Evolutionary conservation across 2,797 vertebrate genomes (phyloP).

Genomic region (Alectoris magna): DNA sequence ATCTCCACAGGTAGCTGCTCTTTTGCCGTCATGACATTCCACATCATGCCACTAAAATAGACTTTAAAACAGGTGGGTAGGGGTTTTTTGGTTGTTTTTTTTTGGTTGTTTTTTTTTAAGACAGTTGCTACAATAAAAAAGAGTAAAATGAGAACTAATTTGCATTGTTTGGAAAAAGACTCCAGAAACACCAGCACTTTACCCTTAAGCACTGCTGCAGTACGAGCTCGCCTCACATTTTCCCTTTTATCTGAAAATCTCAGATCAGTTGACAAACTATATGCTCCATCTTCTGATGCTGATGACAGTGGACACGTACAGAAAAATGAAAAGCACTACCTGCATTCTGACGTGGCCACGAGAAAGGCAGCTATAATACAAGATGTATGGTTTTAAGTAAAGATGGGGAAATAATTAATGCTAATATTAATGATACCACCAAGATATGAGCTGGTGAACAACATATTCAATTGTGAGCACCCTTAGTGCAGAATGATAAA

Average conservation of each 20-base stretch:
- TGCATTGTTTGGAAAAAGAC: not conserved
- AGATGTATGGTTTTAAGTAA: not conserved
- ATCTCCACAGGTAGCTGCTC: constrained; percentile 43
- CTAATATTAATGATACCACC: not conserved
- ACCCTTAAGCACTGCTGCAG: not conserved
- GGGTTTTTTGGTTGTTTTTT: no score
- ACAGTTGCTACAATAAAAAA: not conserved
- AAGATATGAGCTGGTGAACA: not conserved
- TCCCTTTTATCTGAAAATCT: not conserved
- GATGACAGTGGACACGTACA: not conserved
- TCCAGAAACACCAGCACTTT: not conserved
- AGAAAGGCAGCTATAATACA: not conserved
- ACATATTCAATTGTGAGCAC: not conserved
- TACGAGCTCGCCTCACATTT: not conserved
- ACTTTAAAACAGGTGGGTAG: not conserved
- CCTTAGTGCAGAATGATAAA: not conserved
- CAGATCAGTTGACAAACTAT: not conserved
- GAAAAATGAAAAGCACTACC: not conserved
- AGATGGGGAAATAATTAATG: not conserved
- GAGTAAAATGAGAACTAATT: not conserved
- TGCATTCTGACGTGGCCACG: not conserved
- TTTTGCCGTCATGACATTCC: constrained; percentile 36
- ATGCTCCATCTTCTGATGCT: not conserved
- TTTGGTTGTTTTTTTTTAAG: not conserved
- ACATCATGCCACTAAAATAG: constrained; percentile 8